Evolutionary conservation across 2,888 invertebrate genomes (phyloP), one percentile per base, ranked within the genome.

Genomic region (Macrosoma leucophasiata): DNA sequence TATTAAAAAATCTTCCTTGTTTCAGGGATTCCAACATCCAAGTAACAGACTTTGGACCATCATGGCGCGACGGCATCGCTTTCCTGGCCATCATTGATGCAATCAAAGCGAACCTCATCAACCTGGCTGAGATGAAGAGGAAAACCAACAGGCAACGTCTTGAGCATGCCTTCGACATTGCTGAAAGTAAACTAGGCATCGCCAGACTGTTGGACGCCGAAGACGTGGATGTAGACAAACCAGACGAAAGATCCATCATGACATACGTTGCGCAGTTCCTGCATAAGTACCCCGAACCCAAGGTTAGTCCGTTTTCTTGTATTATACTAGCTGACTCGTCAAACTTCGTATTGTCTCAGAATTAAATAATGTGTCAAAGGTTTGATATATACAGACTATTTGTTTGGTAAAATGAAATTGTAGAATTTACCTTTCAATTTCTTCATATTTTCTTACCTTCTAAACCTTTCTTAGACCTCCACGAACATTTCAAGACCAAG

Each of bases 181-280:
- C 98, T 12, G 97, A 98, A 81, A 87, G 85, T 33, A 93, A 96
- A 62, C 84, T 98, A 20, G 97, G 97, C 28, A 97, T 98, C 57
- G 93, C 96, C 12, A 88, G 94, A 54, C 86, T 98, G 7, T 81
- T 98, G 33, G 98, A 98, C 69, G 94, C 97, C 3, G 97, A 97
- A 81, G 97, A 97, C 75, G 96, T 97, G 29, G 97, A 97, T 71
- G 96, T 97, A 13, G 91, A 94, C 14, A 94, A 95, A 67, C 98
- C 98, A 3, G 98, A 98, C 73, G 98, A 98, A 72, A 93, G 95
- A 77, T 97, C 96, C 43, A 95, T 98, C 56, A 98, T 98, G 97
- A 98, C 98, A 15, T 98, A 98, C 72, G 97, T 98, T 43, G 97
- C 98, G 21, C 97, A 98, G 85, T 98, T 98, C 81, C 86, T 98